Conservation (phyloP, 1,140 invertebrate species). For the Leptinotarsa undecemlineata region DNA sequence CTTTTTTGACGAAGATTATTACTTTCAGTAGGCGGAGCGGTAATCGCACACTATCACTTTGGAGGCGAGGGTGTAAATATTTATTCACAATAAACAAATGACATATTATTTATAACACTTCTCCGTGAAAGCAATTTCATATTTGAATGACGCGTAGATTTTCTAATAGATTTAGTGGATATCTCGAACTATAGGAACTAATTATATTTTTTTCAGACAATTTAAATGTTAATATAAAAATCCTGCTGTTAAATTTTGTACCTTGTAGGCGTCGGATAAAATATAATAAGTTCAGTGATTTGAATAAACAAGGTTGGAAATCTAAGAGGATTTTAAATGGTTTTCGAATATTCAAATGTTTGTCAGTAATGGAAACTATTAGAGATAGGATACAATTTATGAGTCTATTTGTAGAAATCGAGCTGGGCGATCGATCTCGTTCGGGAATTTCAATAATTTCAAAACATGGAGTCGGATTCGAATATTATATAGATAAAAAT, state of each 20-base stretch:
- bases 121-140: neutral
- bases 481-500: neutral
- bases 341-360: constrained; percentile 5
- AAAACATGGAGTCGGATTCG: neutral
- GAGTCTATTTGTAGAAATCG: neutral
- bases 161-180: constrained; percentile 2
- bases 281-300: constrained; percentile 1
- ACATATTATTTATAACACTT: neutral
- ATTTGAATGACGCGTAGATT: neutral
- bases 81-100: neutral
- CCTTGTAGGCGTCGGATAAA: neutral
- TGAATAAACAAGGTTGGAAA: constrained; percentile 6
- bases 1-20: neutral
- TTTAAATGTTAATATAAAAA: neutral
- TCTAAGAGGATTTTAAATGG: neutral
- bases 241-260: neutral
- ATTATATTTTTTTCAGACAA: neutral
- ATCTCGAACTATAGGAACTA: neutral
- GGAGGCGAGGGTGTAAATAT: neutral
- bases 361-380: neutral
- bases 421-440: neutral
- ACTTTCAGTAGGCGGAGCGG: neutral
- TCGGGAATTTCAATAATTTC: neutral
- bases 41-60: neutral
- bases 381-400: neutral